phyloP scores from a whole-genome alignment of 2,113 vertebrate genomes.

The Gallinago jamesoni region DNA sequence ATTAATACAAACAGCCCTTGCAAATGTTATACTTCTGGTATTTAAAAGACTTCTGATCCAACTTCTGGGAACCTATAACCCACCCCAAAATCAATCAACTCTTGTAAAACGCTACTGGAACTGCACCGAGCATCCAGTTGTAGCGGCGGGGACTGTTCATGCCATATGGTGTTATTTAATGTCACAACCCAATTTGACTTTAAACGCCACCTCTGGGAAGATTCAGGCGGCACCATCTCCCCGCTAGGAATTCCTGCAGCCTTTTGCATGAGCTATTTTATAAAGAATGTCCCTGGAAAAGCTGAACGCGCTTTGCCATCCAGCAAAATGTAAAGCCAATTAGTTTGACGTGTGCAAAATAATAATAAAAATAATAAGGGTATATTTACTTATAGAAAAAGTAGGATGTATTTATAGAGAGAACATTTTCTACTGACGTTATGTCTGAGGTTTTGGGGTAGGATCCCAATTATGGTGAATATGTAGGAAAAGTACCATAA shows the following conservation, averaged over 20 bases:
- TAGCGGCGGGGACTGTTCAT: neutral
- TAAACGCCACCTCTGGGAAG: neutral
- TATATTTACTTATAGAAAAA: neutral
- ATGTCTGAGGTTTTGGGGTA: neutral
- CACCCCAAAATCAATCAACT: conserved; percentile 1
- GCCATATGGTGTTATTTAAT: neutral
- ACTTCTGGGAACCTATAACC: neutral
- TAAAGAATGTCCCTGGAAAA: neutral
- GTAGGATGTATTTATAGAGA: neutral
- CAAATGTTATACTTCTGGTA: neutral
- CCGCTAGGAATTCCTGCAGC: neutral
- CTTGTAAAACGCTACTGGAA: neutral
- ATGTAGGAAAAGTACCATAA: neutral
- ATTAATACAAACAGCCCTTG: neutral
- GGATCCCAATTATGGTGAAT: neutral
- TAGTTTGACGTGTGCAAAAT: neutral
- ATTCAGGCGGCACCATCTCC: neutral
- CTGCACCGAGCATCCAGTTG: neutral
- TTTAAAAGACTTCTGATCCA: neutral
- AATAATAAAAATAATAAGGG: neutral
- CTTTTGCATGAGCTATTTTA: neutral
- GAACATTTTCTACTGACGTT: neutral
- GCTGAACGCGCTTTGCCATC: neutral
- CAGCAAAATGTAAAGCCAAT: neutral
- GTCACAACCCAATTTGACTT: neutral